Base-by-base conservation (phyloP, 1,140 invertebrate genomes). In the Nomia melanderi region DNA sequence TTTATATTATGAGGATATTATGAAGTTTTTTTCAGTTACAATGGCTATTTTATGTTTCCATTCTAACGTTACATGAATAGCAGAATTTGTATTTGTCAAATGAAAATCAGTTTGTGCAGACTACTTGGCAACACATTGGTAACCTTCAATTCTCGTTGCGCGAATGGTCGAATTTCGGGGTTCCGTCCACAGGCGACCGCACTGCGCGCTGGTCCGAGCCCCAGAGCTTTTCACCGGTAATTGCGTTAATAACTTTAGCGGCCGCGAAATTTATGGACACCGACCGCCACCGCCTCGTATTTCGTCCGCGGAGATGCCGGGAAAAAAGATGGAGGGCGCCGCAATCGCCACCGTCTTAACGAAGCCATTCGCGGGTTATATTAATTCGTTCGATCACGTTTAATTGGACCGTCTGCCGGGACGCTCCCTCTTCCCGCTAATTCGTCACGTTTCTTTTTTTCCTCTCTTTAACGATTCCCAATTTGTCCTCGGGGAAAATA, bases 241-340 rank as follows among this genome's bases (percentile, higher is more conserved):
- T 79, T 79, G 76, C 77, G 77, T 79, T 79, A 66, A 78, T 78
- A 78, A 75, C 71, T 66, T 67, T 33, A 56, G 27, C 62, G 50
- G 29, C 41, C 31, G 53, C 25, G 14, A 33, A 75, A 78, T 78
- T 78, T 78, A 78, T 75, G 29, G 33, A 50, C 47, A n/a, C 12
- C 20, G 5, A 33, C 25, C 5, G 25, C 31, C 27, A 7, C 27
- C 44, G 8, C 8, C 20, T 23, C 6, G 0, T 8, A 23, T 17
- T 54, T 54, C 44, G 36, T n/a, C 27, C 25, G 5, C 25, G 39
- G 59, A 31, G 59, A 63, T n/a, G n/a, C n/a, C n/a, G n/a, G 41
- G 29, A 31, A n/a, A 27, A 25, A 57, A 74, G 64, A 23, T 23
- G 25, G 25, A 20, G 29, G 12, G 9, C 14, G n/a, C n/a, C n/a